These are phyloP conservation scores for Sceloporus tristichus DNA, from an alignment of 2,113 vertebrate species.

Conservation along the genomic window DNA sequence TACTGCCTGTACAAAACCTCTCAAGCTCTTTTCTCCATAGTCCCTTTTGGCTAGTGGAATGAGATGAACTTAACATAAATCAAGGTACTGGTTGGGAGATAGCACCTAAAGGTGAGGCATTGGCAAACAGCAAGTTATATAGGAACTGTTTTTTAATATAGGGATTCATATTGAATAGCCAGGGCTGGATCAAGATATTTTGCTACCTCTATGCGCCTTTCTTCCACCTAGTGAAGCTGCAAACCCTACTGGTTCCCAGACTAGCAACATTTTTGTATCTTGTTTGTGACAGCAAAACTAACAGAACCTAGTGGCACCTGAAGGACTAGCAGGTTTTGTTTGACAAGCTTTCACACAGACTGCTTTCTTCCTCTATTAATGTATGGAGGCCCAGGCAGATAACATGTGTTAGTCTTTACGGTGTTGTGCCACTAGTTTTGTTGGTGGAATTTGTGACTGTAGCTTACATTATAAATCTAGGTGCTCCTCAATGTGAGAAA, in stretches of 20 bases:
- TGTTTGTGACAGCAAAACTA: too few relatives aligned
- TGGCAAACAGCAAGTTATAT: not conserved
- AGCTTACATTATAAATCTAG: not conserved
- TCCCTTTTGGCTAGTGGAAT: slow-evolving; percentile 4
- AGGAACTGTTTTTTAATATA: slow-evolving; percentile 2
- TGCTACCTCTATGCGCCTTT: too few relatives aligned
- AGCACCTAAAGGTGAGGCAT: not conserved
- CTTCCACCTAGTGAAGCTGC: too few relatives aligned
- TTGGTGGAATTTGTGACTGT: not conserved
- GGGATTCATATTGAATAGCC: not conserved
- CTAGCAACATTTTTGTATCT: too few relatives aligned
- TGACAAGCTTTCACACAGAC: too few relatives aligned
- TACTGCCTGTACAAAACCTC: not conserved
- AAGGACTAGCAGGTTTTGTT: too few relatives aligned
- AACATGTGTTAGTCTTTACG: not conserved
- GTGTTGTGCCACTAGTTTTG: too few relatives aligned
- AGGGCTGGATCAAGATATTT: not conserved
- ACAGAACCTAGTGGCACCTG: too few relatives aligned
- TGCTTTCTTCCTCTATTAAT: too few relatives aligned
- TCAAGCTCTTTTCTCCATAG: not conserved
- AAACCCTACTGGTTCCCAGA: too few relatives aligned
- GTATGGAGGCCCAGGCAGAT: too few relatives aligned
- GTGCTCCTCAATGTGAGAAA: not conserved
- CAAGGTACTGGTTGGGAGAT: not conserved
- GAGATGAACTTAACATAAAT: not conserved